Evolutionary conservation across 2,113 vertebrate species (phyloP).

Genomic region (Emydocephalus ijimae): DNA sequence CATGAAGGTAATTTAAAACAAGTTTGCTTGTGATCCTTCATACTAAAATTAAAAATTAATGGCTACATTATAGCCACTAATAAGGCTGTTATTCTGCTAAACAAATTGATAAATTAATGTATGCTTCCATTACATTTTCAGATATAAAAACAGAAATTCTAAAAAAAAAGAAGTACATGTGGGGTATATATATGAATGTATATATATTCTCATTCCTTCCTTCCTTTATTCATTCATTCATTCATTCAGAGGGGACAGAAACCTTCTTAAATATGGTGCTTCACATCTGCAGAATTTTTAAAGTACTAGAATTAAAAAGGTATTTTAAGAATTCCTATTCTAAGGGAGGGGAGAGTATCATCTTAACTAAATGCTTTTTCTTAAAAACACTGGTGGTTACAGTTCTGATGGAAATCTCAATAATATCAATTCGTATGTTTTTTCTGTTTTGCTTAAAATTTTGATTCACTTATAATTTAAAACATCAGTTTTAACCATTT

Average conservation of each 20-base stretch:
- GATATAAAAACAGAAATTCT: background rate
- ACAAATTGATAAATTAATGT: background rate
- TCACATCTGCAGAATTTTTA: background rate
- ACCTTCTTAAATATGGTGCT: background rate
- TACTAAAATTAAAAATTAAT: background rate
- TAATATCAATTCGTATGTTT: background rate
- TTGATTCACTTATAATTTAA: background rate
- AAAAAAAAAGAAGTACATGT: background rate
- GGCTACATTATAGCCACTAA: background rate
- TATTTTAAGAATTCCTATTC: background rate
- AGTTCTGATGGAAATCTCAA: background rate
- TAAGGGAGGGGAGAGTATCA: background rate
- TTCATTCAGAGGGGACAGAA: background rate
- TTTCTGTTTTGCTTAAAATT: background rate
- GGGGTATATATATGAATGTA: too few species aligned
- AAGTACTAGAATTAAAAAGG: background rate
- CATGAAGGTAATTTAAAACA: background rate
- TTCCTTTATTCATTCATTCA: too few species aligned
- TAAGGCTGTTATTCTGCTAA: background rate
- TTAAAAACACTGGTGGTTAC: background rate
- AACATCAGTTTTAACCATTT: background rate
- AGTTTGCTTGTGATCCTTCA: background rate
- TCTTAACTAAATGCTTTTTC: background rate
- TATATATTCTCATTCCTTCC: too few species aligned
- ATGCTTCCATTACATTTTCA: background rate